Conservation (phyloP, 92 coral and sea anemone genomes). For the Parazoanthus atlanticus region DNA sequence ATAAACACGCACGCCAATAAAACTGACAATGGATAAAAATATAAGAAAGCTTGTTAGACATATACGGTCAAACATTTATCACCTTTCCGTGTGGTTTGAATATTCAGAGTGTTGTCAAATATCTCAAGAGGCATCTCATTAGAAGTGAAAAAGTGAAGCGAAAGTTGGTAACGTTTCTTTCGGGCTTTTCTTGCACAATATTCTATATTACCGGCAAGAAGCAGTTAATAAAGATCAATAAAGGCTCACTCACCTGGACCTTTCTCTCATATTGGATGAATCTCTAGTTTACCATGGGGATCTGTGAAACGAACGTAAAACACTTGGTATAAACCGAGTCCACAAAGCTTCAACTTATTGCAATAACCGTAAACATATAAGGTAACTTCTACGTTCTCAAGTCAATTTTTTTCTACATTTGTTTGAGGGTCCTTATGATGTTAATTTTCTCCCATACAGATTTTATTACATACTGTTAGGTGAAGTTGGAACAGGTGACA, state of each 20-base stretch:
- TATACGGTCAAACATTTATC: not conserved
- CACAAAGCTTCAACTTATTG: not conserved
- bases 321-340: not conserved
- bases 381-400: not conserved
- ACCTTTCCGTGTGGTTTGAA: not conserved
- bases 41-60: not conserved
- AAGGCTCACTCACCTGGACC: constrained; percentile 38
- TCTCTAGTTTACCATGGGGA: constrained; percentile 28
- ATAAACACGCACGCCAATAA: not conserved
- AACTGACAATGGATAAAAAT: not conserved
- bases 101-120: not conserved
- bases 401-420: not conserved
- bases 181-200: not conserved
- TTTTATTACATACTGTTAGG: constrained; percentile 22
- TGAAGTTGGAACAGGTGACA: constrained; percentile 29
- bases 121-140: not conserved
- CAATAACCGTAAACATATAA: not conserved
- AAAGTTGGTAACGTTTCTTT: not conserved
- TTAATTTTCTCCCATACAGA: constrained; percentile 31
- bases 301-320: constrained; percentile 12
- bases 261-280: constrained; percentile 22
- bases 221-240: constrained; percentile 24
- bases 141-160: not conserved
- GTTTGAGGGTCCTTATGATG: not conserved
- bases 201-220: constrained; percentile 14